phyloP scores from a whole-genome alignment of 1,140 invertebrate species.

The Radopholus similis region DNA sequence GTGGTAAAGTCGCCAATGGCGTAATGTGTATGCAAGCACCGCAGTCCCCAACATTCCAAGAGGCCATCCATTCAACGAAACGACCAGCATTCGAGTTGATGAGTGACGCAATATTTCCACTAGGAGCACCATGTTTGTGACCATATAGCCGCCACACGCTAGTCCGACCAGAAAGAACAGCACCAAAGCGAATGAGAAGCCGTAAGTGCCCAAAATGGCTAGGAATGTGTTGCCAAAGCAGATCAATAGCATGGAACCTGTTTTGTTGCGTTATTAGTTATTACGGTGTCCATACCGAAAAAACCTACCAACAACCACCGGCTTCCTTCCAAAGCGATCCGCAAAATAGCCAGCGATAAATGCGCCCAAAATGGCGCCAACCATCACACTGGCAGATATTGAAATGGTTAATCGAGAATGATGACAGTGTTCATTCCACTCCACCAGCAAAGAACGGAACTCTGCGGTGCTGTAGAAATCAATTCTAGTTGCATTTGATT shows the following conservation, averaged over 20 bases:
- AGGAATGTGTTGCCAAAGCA: constrained; percentile 36
- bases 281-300: background rate
- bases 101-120: constrained; percentile 44
- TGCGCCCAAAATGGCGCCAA: constrained; percentile 50
- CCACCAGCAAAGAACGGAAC: constrained; percentile 50
- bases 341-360: constrained; percentile 52
- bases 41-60: constrained; percentile 52
- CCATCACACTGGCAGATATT: constrained; percentile 48
- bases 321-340: constrained; percentile 53
- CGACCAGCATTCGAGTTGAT: constrained; percentile 48
- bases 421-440: constrained; percentile 39
- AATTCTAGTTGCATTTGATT: background rate
- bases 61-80: constrained; percentile 57
- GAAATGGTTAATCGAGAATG: constrained; percentile 17
- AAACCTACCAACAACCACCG: constrained; percentile 44
- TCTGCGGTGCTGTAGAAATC: constrained; percentile 2
- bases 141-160: constrained; percentile 39
- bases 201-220: background rate
- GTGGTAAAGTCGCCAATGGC: constrained; percentile 44
- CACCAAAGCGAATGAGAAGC: constrained; percentile 3
- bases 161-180: constrained; percentile 44
- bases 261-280: too few species aligned
- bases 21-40: constrained; percentile 29
- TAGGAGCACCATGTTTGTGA: constrained; percentile 53
- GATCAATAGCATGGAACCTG: constrained; percentile 39